A percentile compares a stretch with the other conserved stretches of the same genome.
Evolutionary conservation across 2,888 invertebrate genomes (phyloP).

Genomic region (Gari tellinella): DNA sequence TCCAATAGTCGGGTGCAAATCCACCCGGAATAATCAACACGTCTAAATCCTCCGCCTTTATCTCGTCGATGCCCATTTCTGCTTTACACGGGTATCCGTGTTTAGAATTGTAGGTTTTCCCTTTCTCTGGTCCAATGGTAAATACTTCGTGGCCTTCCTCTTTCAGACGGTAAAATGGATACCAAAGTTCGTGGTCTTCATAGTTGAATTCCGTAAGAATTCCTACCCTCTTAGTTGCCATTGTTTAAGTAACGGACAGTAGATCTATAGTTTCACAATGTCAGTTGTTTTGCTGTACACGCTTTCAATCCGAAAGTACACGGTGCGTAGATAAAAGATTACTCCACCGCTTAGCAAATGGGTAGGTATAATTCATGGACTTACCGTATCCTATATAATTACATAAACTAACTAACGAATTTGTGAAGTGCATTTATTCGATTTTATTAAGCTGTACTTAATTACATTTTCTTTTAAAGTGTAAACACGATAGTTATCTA

Average conservation of each 20-base stretch:
- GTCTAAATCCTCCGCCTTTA: slow-evolving; percentile 59
- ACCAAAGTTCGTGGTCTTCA: slow-evolving; percentile 78
- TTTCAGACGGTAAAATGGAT: slow-evolving; percentile 75
- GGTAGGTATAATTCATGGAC: too few relatives aligned
- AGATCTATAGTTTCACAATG: too few relatives aligned
- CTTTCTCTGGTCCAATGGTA: slow-evolving; percentile 75
- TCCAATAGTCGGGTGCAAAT: slow-evolving; percentile 78
- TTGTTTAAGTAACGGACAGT: too few relatives aligned
- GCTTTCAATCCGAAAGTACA: neutral
- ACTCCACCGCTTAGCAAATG: too few relatives aligned
- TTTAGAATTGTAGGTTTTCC: slow-evolving; percentile 76
- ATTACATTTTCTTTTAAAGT: too few relatives aligned
- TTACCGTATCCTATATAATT: too few relatives aligned
- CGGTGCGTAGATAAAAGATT: neutral
- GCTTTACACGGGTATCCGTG: slow-evolving; percentile 75
- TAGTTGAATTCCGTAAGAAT: slow-evolving; percentile 75
- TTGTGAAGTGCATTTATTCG: too few relatives aligned
- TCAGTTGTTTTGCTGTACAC: too few relatives aligned
- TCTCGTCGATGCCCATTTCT: slow-evolving; percentile 48
- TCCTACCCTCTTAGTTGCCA: slow-evolving; percentile 64
- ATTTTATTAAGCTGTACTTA: too few relatives aligned
- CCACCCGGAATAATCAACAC: slow-evolving; percentile 80
- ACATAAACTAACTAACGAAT: too few relatives aligned
- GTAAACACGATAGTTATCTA: too few relatives aligned
- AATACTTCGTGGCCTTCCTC: slow-evolving; percentile 76